A percentile compares a stretch with the other conserved stretches of the same genome.
phyloP scores from a whole-genome alignment of 2,797 vertebrate species.

The Phrynocephalus vlangalii region DNA sequence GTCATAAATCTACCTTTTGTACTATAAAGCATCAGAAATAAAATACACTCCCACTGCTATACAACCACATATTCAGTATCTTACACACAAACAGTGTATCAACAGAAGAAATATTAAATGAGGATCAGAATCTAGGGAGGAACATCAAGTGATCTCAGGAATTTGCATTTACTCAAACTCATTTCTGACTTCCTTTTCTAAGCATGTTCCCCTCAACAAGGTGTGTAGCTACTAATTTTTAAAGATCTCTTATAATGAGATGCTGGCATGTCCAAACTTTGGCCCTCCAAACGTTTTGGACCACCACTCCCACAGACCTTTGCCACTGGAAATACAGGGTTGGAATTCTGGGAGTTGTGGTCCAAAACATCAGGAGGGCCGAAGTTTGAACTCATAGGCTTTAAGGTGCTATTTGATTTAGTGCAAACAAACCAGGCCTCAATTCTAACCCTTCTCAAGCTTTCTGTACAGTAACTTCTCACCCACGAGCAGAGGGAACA shows the following conservation, averaged over 20 bases:
- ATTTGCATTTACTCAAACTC: background rate
- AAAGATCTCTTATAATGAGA: background rate
- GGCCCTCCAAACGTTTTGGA: too few species aligned
- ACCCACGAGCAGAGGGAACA: too few species aligned
- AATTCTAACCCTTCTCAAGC: too few species aligned
- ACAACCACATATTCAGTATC: background rate
- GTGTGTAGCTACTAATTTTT: background rate
- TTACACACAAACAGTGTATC: background rate
- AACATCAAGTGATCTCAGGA: background rate
- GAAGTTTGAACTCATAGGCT: background rate
- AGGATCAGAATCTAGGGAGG: background rate
- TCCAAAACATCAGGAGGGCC: too few species aligned
- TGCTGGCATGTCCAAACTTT: background rate
- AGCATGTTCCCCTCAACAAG: background rate
- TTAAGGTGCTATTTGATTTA: background rate
- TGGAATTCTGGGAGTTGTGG: too few species aligned
- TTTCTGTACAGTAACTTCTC: too few species aligned
- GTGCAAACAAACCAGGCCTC: background rate
- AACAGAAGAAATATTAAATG: background rate
- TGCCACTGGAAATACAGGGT: too few species aligned
- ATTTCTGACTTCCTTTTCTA: background rate
- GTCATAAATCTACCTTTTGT: background rate
- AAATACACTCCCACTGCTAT: background rate
- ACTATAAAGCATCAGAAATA: background rate
- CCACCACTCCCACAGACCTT: too few species aligned